Conservation (phyloP, 2,888 invertebrate genomes). For the Metopia argyrocephala region DNA sequence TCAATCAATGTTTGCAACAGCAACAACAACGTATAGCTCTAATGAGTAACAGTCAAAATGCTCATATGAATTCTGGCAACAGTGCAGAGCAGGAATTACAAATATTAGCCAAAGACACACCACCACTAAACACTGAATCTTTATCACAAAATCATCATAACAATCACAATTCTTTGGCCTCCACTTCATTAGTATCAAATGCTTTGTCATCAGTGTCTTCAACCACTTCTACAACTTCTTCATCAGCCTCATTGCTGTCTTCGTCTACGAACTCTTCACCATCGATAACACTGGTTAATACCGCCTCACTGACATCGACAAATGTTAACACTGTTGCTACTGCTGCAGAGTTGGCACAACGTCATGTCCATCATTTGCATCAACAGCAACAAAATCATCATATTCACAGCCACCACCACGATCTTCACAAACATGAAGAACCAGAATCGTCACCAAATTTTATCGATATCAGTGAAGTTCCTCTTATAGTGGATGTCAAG, state of each 20-base stretch:
- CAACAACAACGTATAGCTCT: constrained; percentile 73
- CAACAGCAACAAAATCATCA: constrained; percentile 41
- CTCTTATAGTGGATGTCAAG: constrained; percentile 79
- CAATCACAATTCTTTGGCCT: constrained; percentile 46
- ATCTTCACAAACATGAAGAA: constrained; percentile 65
- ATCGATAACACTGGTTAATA: constrained; percentile 31
- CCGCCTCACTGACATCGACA: constrained; percentile 48
- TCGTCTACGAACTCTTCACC: constrained; percentile 43
- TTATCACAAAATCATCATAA: constrained; percentile 18
- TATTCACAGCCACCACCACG: constrained; percentile 63
- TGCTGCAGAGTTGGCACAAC: constrained; percentile 18
- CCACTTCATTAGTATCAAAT: constrained; percentile 64
- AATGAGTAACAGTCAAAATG: constrained; percentile 70
- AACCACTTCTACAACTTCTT: constrained; percentile 68
- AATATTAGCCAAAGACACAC: constrained; percentile 56
- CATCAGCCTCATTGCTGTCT: constrained; percentile 62
- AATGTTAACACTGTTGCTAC: constrained; percentile 16
- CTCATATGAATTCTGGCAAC: constrained; percentile 60
- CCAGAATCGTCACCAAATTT: constrained; percentile 77
- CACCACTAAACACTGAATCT: constrained; percentile 7
- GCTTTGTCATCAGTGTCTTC: constrained; percentile 70
- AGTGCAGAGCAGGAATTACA: constrained; percentile 48
- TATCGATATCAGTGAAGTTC: constrained; percentile 78
- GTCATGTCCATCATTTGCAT: constrained; percentile 47
- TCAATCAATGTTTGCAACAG: constrained; percentile 77